Base-by-base conservation (phyloP, 2,888 invertebrate genomes). In the Drosophila monieri region DNA sequence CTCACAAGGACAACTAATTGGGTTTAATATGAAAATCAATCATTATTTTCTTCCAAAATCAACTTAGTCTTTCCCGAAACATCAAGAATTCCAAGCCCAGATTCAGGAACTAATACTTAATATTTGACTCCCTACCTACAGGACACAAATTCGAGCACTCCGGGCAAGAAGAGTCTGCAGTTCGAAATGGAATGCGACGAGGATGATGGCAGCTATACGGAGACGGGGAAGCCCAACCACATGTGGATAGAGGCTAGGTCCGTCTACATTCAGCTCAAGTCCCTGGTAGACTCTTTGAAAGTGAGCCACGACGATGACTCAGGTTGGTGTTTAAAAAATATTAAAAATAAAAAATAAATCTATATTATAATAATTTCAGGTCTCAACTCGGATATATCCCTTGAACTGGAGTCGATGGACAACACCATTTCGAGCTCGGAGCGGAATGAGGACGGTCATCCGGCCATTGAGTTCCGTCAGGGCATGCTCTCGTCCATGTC, bases 141-240 rank as follows among this genome's bases (percentile, higher is more conserved):
- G 90, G 90, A 90, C 60, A 78, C 86, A 18, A 90, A 89, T 62
- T 90, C 90, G 4, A 89, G 78, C 56, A 83, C 86, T 59, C 83
- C 89, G 77, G 90, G 92, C 78, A 86, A 92, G 89, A 89, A 93
- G 90, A 97, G 97, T 21, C 93, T 98, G 65, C 96, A 97, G 89
- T 97, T 96, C 76, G 98, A 98, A 93, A 96, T 98, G 95, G 97
- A 97, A 90, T 94, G 95, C 53, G 94, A 94, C 78, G 95, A 95
- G 67, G 94, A 94, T n/a, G 93, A 94, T 48, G 91, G 91, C 8
- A 92, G 92, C 54, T 91, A 90, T 49, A 91, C 92, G 10, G 91
- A 89, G 89, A 84, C 85, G 30, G 90, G 90, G 81, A 87, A 90
- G 88, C 76, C 91, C 76, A 89, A 92, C 89, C 93, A 95, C 93